phyloP scores from a whole-genome alignment of 37 sponge, comb jelly and placozoan species.

The Dysidea cf. avara region DNA sequence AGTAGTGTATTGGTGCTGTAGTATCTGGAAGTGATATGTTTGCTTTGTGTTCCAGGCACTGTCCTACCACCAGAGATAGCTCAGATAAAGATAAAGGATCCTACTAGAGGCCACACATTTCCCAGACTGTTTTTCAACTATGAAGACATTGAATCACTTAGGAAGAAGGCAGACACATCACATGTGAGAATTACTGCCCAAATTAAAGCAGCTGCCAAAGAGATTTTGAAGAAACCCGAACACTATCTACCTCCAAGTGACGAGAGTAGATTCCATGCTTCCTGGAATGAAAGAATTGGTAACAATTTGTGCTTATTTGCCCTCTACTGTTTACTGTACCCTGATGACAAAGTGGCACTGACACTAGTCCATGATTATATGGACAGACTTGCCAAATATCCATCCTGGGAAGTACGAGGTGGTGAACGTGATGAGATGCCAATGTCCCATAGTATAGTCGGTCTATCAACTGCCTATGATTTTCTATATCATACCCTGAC shows the following conservation, averaged over 20 bases:
- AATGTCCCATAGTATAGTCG: constrained; percentile 23
- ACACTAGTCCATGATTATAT: not conserved
- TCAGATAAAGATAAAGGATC: too few species aligned
- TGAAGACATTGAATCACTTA: not conserved
- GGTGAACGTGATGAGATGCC: constrained; percentile 17
- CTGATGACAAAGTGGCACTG: constrained; percentile 15
- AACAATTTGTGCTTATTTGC: constrained; percentile 19
- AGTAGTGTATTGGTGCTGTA: too few species aligned
- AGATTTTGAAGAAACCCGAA: not conserved
- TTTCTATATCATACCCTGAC: constrained; percentile 11
- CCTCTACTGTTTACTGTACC: constrained; percentile 18
- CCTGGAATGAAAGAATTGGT: constrained; percentile 40
- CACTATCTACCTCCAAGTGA: constrained; percentile 27
- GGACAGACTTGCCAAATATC: constrained; percentile 15
- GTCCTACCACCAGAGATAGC: too few species aligned
- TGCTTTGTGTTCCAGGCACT: too few species aligned
- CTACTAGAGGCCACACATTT: too few species aligned
- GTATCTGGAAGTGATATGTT: too few species aligned
- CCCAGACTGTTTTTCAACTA: not conserved
- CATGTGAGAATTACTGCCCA: constrained; percentile 3
- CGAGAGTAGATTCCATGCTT: not conserved
- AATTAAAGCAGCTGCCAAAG: not conserved
- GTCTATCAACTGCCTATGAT: constrained; percentile 21
- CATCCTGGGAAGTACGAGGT: not conserved
- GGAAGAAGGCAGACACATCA: not conserved